phyloP scores from a whole-genome alignment of 2,888 invertebrate species.

The Ophion ventricosus region DNA sequence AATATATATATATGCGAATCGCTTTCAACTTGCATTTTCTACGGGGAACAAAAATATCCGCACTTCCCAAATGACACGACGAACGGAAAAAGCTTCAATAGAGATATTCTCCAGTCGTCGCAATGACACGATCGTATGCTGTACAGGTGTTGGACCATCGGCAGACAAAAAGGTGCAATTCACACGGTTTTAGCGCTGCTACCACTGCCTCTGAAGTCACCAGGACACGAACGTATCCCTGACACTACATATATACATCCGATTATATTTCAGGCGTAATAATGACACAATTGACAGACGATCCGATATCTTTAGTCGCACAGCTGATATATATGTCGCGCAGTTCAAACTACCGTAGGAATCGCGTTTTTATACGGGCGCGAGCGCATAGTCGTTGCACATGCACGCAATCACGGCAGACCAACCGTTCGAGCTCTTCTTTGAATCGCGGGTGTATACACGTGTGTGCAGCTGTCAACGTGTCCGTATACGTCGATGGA shows the following conservation, averaged over 20 bases:
- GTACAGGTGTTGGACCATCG: background rate
- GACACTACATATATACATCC: conserved; percentile 35
- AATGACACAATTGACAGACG: conserved; percentile 62
- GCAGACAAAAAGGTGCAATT: conserved; percentile 9
- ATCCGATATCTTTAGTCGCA: conserved; percentile 49
- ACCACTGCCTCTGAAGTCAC: too few species aligned
- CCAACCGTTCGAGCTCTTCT: conserved; percentile 36
- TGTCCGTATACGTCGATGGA: conserved; percentile 43
- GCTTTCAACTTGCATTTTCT: conserved; percentile 5
- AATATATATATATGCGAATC: background rate
- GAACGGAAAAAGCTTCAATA: conserved; percentile 16
- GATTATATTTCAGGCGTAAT: conserved; percentile 55
- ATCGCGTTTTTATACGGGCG: background rate
- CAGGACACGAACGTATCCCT: conserved; percentile 37
- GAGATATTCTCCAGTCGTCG: conserved; percentile 21
- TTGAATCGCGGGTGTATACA: background rate
- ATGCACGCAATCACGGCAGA: conserved; percentile 24
- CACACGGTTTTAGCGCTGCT: too few species aligned
- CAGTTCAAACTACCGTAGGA: conserved; percentile 45
- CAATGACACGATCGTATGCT: background rate
- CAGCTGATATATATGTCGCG: conserved; percentile 18
- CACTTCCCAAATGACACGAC: conserved; percentile 11
- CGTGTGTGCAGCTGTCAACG: conserved; percentile 43
- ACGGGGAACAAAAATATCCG: conserved; percentile 34
- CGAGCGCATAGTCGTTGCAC: background rate